These are phyloP conservation scores for Epiblema foenella DNA, from an alignment of 2,888 invertebrate species.

Conservation along the genomic window DNA sequence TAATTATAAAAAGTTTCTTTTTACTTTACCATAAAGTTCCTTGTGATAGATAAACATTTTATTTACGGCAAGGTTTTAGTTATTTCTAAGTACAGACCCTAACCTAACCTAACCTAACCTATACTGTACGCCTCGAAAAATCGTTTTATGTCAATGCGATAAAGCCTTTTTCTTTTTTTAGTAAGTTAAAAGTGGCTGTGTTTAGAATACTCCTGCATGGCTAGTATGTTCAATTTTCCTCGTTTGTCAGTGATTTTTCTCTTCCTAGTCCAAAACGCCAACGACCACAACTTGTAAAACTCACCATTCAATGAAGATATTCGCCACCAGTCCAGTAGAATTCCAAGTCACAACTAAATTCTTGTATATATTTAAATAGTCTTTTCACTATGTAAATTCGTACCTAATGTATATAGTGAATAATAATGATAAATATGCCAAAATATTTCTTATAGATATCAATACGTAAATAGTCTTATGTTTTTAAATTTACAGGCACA, in stretches of 20 bases:
- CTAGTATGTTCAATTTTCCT: neutral
- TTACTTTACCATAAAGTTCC: too few relatives aligned
- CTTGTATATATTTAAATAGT: slow-evolving; percentile 41
- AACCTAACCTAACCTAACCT: too few relatives aligned
- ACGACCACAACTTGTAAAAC: slow-evolving; percentile 8
- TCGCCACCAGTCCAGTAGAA: neutral
- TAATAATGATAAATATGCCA: slow-evolving; percentile 46
- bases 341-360: slow-evolving; percentile 46
- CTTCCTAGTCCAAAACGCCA: neutral
- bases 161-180: neutral
- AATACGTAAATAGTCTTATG: slow-evolving; percentile 50
- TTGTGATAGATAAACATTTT: too few relatives aligned
- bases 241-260: neutral
- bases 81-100: too few relatives aligned
- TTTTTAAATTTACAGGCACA: slow-evolving; percentile 74
- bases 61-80: too few relatives aligned
- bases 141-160: neutral
- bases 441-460: slow-evolving; percentile 50
- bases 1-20: too few relatives aligned
- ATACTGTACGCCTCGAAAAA: neutral
- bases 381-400: slow-evolving; percentile 37
- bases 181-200: neutral
- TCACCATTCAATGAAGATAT: slow-evolving; percentile 30
- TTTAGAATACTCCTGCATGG: neutral
- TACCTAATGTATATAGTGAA: slow-evolving; percentile 44